Evolutionary conservation across 2,888 invertebrate species (phyloP).

Genomic region (Priocnemis perturbator): DNA sequence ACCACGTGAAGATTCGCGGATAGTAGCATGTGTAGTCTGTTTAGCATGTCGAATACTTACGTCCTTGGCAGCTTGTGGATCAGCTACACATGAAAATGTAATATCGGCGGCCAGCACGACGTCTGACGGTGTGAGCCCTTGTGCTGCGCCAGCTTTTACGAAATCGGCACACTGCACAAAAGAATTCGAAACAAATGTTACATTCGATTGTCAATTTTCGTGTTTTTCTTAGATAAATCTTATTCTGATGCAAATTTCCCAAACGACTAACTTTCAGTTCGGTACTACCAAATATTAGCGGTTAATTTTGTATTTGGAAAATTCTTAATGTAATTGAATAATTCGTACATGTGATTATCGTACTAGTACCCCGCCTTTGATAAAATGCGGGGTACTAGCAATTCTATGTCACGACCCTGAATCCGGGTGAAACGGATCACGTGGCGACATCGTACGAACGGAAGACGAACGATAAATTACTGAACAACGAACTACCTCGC

Average conservation of each 20-base stretch:
- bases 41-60: slow-evolving; percentile 77
- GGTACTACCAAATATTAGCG: no score
- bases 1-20: no score
- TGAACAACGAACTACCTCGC: background rate
- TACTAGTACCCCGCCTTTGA: no score
- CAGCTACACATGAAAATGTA: slow-evolving; percentile 96
- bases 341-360: no score
- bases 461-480: background rate
- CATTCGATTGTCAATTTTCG: slow-evolving; percentile 1
- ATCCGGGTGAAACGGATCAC: slow-evolving; percentile 8
- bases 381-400: no score
- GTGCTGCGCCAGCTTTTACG: slow-evolving; percentile 89
- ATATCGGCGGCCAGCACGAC: slow-evolving; percentile 94
- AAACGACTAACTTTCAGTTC: no score
- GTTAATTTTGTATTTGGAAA: no score
- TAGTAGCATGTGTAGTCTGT: background rate
- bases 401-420: no score
- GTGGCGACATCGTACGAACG: slow-evolving; percentile 46
- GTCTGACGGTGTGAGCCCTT: slow-evolving; percentile 93
- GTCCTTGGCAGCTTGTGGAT: slow-evolving; percentile 95
- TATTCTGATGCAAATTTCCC: no score
- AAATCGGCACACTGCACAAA: slow-evolving; percentile 86
- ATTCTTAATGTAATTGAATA: no score
- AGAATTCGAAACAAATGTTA: slow-evolving; percentile 9
- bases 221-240: background rate